Evolutionary conservation across 2,797 vertebrate species (phyloP).

Genomic region (Hoplostethus mediterraneus): DNA sequence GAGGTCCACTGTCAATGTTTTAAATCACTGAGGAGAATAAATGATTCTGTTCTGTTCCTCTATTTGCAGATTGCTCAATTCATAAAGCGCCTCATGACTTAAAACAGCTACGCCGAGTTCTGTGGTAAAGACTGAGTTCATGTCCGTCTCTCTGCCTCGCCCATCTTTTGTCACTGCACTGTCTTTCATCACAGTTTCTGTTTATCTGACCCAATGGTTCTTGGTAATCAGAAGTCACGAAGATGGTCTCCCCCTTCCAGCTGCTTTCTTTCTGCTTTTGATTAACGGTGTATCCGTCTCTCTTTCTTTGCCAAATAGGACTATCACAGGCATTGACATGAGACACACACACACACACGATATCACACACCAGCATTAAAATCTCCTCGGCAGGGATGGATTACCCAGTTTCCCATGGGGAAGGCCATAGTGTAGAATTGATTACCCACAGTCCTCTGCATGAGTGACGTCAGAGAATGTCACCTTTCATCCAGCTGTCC

Average conservation of each 20-base stretch:
- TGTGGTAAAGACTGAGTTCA: neutral
- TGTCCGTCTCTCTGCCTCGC: neutral
- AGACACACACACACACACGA: neutral
- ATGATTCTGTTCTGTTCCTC: no score
- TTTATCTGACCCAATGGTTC: neutral
- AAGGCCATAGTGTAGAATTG: slow-evolving; percentile 1
- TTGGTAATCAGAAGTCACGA: neutral
- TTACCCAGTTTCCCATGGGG: neutral
- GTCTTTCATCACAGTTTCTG: neutral
- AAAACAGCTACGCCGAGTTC: neutral
- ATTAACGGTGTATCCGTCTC: neutral
- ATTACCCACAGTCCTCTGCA: slow-evolving; percentile 11
- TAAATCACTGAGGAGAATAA: no score
- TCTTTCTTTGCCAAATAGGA: slow-evolving; percentile 3
- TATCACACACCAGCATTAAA: neutral
- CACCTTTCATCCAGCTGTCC: neutral
- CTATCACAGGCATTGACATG: neutral
- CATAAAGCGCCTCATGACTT: neutral
- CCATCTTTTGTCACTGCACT: neutral
- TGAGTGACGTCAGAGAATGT: slow-evolving; percentile 4
- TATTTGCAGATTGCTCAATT: no score
- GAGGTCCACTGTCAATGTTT: no score
- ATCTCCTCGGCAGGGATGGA: neutral
- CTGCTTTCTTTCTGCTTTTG: slow-evolving; percentile 1
- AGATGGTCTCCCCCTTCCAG: neutral